Conservation (phyloP, 30 jellyfish, hydroid and myxozoan species). For the Rhopilema esculentum region DNA sequence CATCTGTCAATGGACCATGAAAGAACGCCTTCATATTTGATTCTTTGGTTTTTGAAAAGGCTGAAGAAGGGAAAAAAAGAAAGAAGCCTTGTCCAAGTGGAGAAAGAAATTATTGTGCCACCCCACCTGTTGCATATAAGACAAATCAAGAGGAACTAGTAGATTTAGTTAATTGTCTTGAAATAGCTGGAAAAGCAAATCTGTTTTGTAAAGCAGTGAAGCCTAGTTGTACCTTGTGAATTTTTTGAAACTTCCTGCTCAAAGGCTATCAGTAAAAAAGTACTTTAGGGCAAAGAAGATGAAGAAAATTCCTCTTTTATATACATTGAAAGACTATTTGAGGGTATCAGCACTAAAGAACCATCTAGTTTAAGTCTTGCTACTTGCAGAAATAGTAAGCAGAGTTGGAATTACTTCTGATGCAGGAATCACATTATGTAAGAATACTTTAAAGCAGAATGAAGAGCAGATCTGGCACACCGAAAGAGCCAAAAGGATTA, state of each 20-base stretch:
- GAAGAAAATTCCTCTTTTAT: not conserved
- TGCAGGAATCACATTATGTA: constrained; percentile 20
- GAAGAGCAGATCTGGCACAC: constrained; percentile 32
- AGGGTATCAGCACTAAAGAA: not conserved
- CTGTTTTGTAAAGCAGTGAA: constrained; percentile 3
- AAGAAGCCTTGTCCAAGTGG: constrained; percentile 16
- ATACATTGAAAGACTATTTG: not conserved
- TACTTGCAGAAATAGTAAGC: not conserved
- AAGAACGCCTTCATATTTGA: not conserved
- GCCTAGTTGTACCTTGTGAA: constrained; percentile 34
- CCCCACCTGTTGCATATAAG: constrained; percentile 24
- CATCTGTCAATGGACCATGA: not conserved
- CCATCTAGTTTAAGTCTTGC: not conserved
- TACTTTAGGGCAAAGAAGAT: not conserved
- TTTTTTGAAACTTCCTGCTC: constrained; percentile 18
- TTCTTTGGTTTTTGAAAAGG: constrained; percentile 9
- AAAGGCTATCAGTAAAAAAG: not conserved
- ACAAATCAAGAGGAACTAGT: constrained; percentile 3
- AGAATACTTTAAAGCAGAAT: constrained; percentile 19
- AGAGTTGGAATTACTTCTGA: constrained; percentile 34
- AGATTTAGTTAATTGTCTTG: not conserved
- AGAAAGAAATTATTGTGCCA: constrained; percentile 1
- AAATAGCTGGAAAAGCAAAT: constrained; percentile 9
- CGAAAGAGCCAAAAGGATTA: constrained; percentile 46
- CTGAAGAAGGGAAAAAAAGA: constrained; percentile 7